Percentiles rank a stretch among this genome's conserved stretches.
Evolutionary conservation across 2,113 vertebrate genomes (phyloP).

Genomic region (Neofelis nebulosa): DNA sequence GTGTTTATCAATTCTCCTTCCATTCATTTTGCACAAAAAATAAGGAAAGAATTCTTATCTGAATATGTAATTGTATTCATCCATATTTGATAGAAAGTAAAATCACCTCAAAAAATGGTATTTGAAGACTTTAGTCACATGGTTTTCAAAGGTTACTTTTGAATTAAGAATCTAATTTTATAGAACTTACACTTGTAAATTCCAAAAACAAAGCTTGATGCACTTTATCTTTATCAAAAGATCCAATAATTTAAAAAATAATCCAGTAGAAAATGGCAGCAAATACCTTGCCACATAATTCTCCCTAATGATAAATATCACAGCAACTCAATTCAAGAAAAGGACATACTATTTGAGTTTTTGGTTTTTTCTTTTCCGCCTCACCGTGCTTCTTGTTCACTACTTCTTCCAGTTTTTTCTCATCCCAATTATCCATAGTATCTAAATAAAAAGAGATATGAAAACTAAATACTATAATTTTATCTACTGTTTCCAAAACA

Average conservation of each 20-base stretch:
- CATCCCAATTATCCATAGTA: slow-evolving; percentile 99
- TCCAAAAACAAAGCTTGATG: background rate
- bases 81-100: background rate
- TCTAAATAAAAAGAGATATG: slow-evolving; percentile 84
- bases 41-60: background rate
- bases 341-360: slow-evolving; percentile 96
- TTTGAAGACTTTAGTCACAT: background rate
- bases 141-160: background rate
- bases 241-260: background rate
- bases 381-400: slow-evolving; percentile 98
- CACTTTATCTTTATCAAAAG: background rate
- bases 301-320: slow-evolving; percentile 66
- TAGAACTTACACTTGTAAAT: background rate
- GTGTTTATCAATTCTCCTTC: background rate
- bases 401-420: slow-evolving; percentile 98
- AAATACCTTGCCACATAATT: slow-evolving; percentile 52
- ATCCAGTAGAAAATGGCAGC: background rate
- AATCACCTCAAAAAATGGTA: background rate
- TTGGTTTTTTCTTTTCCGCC: slow-evolving; percentile 97
- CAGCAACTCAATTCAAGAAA: slow-evolving; percentile 66
- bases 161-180: background rate
- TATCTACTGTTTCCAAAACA: background rate
- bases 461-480: background rate
- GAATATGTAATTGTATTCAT: background rate
- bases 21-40: background rate